Evolutionary conservation across 2,888 invertebrate genomes (phyloP), one percentile per base, ranked within the genome.

Genomic region (Spodoptera littoralis): DNA sequence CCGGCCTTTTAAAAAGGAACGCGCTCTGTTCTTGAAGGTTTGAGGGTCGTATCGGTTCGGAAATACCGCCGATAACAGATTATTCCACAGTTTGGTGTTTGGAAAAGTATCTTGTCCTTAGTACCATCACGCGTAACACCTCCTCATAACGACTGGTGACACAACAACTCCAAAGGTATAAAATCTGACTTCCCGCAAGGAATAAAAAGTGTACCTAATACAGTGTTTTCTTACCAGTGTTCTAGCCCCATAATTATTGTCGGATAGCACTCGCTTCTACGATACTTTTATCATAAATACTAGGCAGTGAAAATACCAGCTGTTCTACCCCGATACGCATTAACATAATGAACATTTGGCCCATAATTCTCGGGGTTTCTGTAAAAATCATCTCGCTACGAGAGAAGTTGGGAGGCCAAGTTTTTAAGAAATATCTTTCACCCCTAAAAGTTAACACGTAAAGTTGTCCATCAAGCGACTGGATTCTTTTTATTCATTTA

Each of bases 331-430:
- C 69, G 56, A 70, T 67, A 71, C 46, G 47, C 80, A 78, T 78
- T 80, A 77, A 65, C 67, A 68, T 80, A 78, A 78, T 72, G 78
- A 80, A 70, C 63, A 67, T 67, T 80, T 45, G 55, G 54, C 60
- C 59, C 75, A 68, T 80, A 68, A 78, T 75, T 72, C 70, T 65
- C 53, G 57, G 47, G 62, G 50, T 44, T 69, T 69, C 64, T 50
- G 67, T 65, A 57, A 67, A 77, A 73, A 77, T 71, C 71, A 73
- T 67, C 63, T 45, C 52, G 60, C 64, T 59, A 68, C 51, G 52
- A 53, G 51, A 69, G 77, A 80, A 71, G 69, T 78, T 80, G 22
- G 18, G 22, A 54, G 52, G 52, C 30, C 36, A 69, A 69, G 59
- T 66, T 77, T 43, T 6, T 5, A 51, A 65, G 53, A 65, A 62